Percentiles rank a stretch among this genome's conserved stretches.
phyloP scores from a whole-genome alignment of 2,797 vertebrate genomes.

The Poecilia gillii region DNA sequence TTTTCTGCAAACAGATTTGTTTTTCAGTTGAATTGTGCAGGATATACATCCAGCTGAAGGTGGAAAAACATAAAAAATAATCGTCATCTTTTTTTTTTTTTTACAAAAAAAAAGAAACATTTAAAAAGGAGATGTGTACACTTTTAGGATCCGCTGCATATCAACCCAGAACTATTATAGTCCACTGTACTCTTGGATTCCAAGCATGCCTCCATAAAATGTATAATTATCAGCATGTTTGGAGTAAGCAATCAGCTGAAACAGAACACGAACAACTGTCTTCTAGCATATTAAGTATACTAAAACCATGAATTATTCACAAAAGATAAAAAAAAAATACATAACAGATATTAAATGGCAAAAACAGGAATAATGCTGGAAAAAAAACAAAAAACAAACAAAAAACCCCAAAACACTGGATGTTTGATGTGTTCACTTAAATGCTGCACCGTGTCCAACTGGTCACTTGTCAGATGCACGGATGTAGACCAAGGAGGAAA shows the following conservation, averaged over 20 bases:
- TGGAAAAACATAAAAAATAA: neutral
- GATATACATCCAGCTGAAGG: neutral
- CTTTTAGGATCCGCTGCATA: constrained; percentile 19
- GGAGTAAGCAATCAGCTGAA: constrained; percentile 42
- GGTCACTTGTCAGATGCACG: constrained; percentile 85
- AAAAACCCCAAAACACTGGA: constrained; percentile 1
- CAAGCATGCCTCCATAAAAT: constrained; percentile 69
- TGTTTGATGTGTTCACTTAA: neutral
- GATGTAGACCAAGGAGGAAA: constrained; percentile 88
- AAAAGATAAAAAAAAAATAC: neutral
- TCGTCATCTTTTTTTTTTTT: too few species aligned
- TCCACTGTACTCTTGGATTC: constrained; percentile 87
- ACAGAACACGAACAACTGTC: constrained; percentile 10
- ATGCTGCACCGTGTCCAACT: constrained; percentile 2
- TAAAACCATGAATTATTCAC: constrained; percentile 8
- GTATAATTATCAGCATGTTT: constrained; percentile 26
- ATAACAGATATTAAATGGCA: constrained; percentile 6
- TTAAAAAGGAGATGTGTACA: neutral
- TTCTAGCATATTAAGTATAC: constrained; percentile 22
- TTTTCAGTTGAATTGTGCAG: neutral
- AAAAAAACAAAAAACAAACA: neutral
- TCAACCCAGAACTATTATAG: constrained; percentile 83
- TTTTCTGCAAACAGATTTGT: too few species aligned
- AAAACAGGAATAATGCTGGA: neutral
- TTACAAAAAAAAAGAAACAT: neutral